phyloP scores from a whole-genome alignment of 2,888 invertebrate genomes.

The Zootermopsis nevadensis region DNA sequence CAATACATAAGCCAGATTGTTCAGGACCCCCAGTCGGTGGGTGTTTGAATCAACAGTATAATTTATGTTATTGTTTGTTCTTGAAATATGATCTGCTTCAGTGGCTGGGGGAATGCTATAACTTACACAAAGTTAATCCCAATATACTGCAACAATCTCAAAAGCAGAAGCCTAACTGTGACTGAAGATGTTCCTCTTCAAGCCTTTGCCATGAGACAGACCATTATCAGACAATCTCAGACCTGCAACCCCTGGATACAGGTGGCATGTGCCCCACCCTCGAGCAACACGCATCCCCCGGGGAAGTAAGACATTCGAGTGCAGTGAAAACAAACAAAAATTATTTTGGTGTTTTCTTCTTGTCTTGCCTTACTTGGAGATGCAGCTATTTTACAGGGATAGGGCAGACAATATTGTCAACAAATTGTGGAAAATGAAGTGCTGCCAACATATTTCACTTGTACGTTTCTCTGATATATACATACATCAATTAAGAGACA shows the following conservation, averaged over 20 bases:
- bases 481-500: not conserved
- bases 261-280: constrained; percentile 15
- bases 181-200: not conserved
- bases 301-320: not conserved
- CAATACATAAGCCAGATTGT: not conserved
- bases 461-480: not conserved
- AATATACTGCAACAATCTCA: not conserved
- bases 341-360: constrained; percentile 1
- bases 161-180: not conserved
- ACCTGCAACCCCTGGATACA: constrained; percentile 28
- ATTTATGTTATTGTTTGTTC: too few species aligned
- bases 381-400: not conserved
- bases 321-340: not conserved
- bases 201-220: not conserved
- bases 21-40: not conserved
- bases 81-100: too few species aligned
- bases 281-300: not conserved
- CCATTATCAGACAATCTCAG: not conserved
- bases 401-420: not conserved
- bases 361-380: not conserved
- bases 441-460: not conserved
- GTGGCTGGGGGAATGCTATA: too few species aligned
- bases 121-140: too few species aligned
- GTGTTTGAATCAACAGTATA: not conserved
- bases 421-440: not conserved